A percentile compares a stretch with the other conserved stretches of the same genome.
Evolutionary conservation across 2,113 vertebrate species (phyloP).

Genomic region (Echinops telfairi): DNA sequence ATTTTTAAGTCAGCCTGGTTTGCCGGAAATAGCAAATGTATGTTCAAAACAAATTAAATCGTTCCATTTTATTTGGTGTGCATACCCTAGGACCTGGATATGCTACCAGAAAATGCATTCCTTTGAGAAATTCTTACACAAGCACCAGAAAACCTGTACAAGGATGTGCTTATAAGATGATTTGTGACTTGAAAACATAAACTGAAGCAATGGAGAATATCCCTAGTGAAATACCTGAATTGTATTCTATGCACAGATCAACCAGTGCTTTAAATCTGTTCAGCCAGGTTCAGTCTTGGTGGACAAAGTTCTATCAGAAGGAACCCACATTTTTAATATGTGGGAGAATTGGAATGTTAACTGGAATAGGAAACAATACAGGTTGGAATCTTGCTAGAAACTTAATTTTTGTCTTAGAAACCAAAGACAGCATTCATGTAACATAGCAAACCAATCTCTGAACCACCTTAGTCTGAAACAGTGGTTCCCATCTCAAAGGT

Average conservation of each 20-base stretch:
- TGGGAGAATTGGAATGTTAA: neutral
- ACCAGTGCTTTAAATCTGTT: neutral
- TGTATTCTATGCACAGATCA: neutral
- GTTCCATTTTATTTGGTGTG: constrained; percentile 12
- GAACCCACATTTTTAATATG: neutral
- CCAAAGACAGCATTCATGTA: neutral
- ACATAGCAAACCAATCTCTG: neutral
- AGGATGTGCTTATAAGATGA: neutral
- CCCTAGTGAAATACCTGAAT: neutral
- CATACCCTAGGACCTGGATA: neutral
- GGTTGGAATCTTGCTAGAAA: neutral
- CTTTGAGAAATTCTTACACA: neutral
- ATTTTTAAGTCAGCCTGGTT: constrained; percentile 18
- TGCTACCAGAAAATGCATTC: neutral
- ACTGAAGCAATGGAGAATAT: neutral
- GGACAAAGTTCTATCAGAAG: neutral
- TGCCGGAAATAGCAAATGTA: constrained; percentile 29
- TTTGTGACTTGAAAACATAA: neutral
- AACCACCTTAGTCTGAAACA: neutral
- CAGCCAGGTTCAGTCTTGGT: neutral
- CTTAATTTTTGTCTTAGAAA: neutral
- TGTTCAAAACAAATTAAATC: constrained; percentile 33
- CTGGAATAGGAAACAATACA: neutral
- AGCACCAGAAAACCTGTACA: neutral
- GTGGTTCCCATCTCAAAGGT: neutral